These are phyloP conservation scores for Diplodus puntazzo DNA, from an alignment of 2,797 vertebrate species.

Conservation along the genomic window DNA sequence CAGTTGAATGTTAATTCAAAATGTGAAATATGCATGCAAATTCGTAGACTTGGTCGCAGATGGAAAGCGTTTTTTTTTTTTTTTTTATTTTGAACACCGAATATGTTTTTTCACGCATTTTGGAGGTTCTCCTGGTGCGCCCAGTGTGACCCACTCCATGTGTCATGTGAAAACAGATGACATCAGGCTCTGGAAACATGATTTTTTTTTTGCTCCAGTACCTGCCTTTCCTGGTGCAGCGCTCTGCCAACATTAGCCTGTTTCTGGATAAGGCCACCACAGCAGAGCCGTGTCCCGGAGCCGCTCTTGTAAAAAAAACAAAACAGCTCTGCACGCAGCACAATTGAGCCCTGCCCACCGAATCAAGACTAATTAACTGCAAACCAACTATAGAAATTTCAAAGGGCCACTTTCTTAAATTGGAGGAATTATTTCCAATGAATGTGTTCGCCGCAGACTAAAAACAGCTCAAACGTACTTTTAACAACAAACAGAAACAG, in stretches of 20 bases:
- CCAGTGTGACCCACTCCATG: conserved; percentile 1
- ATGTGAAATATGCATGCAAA: conserved; percentile 31
- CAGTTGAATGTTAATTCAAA: conserved; percentile 22
- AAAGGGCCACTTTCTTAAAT: conserved; percentile 70
- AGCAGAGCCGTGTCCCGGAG: conserved; percentile 34
- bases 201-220: conserved; percentile 42
- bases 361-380: conserved; percentile 72
- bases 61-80: too few species aligned
- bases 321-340: conserved; percentile 52
- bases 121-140: conserved; percentile 11
- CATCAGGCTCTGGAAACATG: conserved; percentile 40
- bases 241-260: neutral
- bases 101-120: conserved; percentile 30
- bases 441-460: conserved; percentile 50
- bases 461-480: conserved; percentile 73
- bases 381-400: conserved; percentile 67
- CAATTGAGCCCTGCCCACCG: conserved; percentile 59
- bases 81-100: conserved; percentile 21
- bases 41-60: conserved; percentile 21
- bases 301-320: conserved; percentile 49
- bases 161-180: conserved; percentile 31
- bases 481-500: conserved; percentile 68
- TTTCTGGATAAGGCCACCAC: conserved; percentile 43
- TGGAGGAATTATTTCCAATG: conserved; percentile 73
- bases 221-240: conserved; percentile 37